These are phyloP conservation scores for Stenichneumon culpator DNA, from an alignment of 2,888 invertebrate species.

Conservation along the genomic window DNA sequence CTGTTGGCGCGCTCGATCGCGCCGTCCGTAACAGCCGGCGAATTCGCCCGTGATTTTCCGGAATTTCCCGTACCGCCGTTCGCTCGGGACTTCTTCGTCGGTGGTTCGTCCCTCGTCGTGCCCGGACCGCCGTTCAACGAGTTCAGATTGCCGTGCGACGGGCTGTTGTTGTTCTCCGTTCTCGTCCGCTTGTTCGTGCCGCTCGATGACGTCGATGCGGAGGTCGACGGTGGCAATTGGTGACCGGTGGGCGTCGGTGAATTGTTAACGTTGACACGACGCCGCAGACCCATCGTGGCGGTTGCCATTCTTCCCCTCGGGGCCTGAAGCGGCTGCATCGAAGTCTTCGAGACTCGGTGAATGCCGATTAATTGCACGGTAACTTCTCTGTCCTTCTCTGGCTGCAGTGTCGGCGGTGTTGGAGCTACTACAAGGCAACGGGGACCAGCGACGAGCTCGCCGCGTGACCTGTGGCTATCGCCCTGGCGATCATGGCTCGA, in stretches of 20 bases:
- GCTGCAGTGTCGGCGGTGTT: neutral
- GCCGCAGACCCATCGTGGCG: conserved; percentile 84
- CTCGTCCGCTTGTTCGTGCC: conserved; percentile 81
- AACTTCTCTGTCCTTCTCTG: neutral
- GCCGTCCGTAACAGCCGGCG: conserved; percentile 58
- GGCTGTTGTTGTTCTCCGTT: conserved; percentile 84
- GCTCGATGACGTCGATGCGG: conserved; percentile 63
- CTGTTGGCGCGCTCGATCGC: conserved; percentile 45
- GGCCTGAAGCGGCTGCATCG: conserved; percentile 26
- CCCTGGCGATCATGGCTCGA: conserved; percentile 10
- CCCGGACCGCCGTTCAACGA: conserved; percentile 74
- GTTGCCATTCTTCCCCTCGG: conserved; percentile 79
- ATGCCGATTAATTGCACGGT: conserved; percentile 22
- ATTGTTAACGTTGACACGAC: conserved; percentile 82
- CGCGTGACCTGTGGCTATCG: conserved; percentile 48
- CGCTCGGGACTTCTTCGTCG: conserved; percentile 82
- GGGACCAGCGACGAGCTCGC: conserved; percentile 36
- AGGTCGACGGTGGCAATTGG: conserved; percentile 75
- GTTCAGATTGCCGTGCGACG: conserved; percentile 84
- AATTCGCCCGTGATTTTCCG: conserved; percentile 58
- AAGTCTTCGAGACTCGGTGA: conserved; percentile 37
- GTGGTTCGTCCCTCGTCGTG: conserved; percentile 77
- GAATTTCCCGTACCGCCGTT: conserved; percentile 69
- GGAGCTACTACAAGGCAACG: conserved; percentile 24
- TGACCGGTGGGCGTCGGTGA: conserved; percentile 78